A percentile compares a stretch with the other conserved stretches of the same genome.
Evolutionary conservation across 2,888 invertebrate species (phyloP).

Genomic region (Pyrrhosoma nymphula): DNA sequence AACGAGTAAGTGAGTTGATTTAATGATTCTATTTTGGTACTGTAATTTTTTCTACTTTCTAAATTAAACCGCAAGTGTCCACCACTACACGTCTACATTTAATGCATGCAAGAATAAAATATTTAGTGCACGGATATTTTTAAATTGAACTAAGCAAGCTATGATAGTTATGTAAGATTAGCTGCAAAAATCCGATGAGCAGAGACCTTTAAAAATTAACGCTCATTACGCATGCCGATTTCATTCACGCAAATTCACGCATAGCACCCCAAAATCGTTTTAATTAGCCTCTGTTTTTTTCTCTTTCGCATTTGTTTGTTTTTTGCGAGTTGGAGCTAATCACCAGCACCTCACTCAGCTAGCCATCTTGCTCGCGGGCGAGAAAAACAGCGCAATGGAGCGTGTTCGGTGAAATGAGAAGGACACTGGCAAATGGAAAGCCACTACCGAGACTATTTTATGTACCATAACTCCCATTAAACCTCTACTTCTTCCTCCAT

Average conservation of each 20-base stretch:
- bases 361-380: background rate
- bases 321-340: background rate
- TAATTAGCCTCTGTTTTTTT: background rate
- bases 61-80: too few species aligned
- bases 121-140: background rate
- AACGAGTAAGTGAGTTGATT: too few species aligned
- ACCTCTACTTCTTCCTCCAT: background rate
- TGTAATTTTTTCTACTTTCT: too few species aligned
- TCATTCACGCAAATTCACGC: background rate
- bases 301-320: background rate
- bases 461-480: conserved; percentile 35
- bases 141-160: background rate
- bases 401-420: background rate
- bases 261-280: background rate
- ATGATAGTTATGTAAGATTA: background rate
- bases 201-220: background rate
- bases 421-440: background rate
- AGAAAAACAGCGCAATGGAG: background rate
- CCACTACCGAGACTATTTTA: background rate
- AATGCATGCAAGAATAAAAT: background rate
- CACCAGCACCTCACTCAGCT: background rate
- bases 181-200: background rate
- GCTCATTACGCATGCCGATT: background rate
- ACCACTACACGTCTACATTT: background rate
- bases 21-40: too few species aligned